Conservation (phyloP, 2,888 invertebrate genomes). For the Cephonodes hylas region DNA sequence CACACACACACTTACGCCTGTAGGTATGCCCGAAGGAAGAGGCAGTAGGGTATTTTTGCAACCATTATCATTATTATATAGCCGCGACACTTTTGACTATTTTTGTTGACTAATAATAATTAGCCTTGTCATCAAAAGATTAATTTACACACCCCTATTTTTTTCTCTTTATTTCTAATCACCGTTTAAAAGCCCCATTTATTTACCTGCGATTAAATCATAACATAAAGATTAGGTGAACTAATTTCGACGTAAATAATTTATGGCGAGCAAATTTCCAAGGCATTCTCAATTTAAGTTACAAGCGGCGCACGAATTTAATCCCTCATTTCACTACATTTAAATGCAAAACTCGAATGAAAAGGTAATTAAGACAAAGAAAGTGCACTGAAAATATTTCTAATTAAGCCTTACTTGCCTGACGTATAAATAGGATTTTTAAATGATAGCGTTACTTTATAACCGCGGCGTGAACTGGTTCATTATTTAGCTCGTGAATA, state of each 20-base stretch:
- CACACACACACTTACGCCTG: no score
- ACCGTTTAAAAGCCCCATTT: no score
- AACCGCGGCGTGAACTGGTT: neutral
- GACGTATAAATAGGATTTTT: neutral
- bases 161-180: no score
- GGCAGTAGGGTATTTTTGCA: no score
- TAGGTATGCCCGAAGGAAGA: no score
- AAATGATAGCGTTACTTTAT: neutral
- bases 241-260: neutral
- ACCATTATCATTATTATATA: no score
- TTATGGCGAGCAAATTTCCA: neutral
- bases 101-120: no score
- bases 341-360: slow-evolving; percentile 71
- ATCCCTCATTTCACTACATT: slow-evolving; percentile 66
- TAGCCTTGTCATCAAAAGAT: no score
- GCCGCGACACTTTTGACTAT: no score
- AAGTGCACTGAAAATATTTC: slow-evolving; percentile 62
- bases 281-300: slow-evolving; percentile 28
- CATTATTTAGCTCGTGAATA: neutral
- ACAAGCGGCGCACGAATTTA: slow-evolving; percentile 60
- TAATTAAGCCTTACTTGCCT: slow-evolving; percentile 39
- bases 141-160: no score
- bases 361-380: slow-evolving; percentile 63
- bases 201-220: no score
- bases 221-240: no score